A percentile compares a stretch with the other conserved stretches of the same genome.
Evolutionary conservation across 2,797 vertebrate genomes (phyloP).

Genomic region (Rhyacichthys aspro): DNA sequence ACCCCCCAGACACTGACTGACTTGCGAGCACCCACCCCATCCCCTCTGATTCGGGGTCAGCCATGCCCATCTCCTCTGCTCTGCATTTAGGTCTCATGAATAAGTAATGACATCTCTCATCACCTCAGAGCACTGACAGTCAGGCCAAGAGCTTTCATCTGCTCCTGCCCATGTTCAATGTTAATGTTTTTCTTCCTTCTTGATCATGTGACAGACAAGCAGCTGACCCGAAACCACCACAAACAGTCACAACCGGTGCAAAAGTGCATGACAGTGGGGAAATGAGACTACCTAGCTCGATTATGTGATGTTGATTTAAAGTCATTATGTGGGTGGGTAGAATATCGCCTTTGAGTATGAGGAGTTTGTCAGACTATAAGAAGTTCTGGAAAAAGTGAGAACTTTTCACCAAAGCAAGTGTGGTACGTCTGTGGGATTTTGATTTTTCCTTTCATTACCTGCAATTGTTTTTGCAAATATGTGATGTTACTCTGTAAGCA

Average conservation of each 20-base stretch:
- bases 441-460: no score
- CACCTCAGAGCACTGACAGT: slow-evolving; percentile 78
- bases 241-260: slow-evolving; percentile 62
- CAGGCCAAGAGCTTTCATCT: slow-evolving; percentile 76
- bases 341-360: slow-evolving; percentile 10
- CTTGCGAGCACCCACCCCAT: slow-evolving; percentile 48
- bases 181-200: slow-evolving; percentile 78
- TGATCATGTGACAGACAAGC: slow-evolving; percentile 81
- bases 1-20: slow-evolving; percentile 20
- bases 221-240: slow-evolving; percentile 78
- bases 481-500: no score
- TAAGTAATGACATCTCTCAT: slow-evolving; percentile 79
- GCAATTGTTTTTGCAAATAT: no score
- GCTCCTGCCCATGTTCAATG: slow-evolving; percentile 76
- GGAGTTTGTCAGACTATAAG: slow-evolving; percentile 22
- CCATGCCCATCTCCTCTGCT: slow-evolving; percentile 77
- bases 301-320: slow-evolving; percentile 59
- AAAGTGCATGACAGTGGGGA: slow-evolving; percentile 52
- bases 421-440: neutral
- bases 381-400: neutral
- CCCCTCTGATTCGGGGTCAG: slow-evolving; percentile 67
- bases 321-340: slow-evolving; percentile 27
- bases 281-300: slow-evolving; percentile 52
- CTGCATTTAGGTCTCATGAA: slow-evolving; percentile 81
- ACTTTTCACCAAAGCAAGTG: neutral